Base-by-base conservation (phyloP, 2,113 vertebrate genomes). In the Poeciliopsis retropinna region DNA sequence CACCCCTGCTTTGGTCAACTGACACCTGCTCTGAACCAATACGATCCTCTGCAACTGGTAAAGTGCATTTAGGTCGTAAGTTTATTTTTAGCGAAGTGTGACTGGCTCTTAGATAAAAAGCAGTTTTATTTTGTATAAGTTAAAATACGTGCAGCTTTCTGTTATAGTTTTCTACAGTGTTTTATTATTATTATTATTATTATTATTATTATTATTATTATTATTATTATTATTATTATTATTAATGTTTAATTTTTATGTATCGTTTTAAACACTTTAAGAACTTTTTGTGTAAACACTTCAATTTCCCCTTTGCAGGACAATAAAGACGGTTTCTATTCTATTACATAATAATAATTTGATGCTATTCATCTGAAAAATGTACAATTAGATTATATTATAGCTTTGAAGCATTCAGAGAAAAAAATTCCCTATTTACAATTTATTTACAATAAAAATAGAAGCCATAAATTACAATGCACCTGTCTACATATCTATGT, bases 71-170 rank as follows among this genome's bases (percentile, higher is more conserved):
- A 81, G 22, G 54, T 12, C n/a, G 39, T 17, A 39, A 2, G 2
- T 66, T 62, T 93, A 93, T 92, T 91, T 89, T 83, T 90, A 90
- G 87, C 64, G 60, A 57, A 3, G 57, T 28, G 67, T 63, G 60
- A 41, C 44, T 47, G 44, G 44, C 5, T 19, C 44, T n/a, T n/a
- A 41, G 3, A 41, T 5, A 15, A 47, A 15, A 15, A 25, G 34
- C 2, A 34, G 34, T 34, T 34, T 34, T 34, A 10, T 10, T 34
- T 34, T 34, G 34, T 34, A 10, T 10, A 34, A 34, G 34, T 22
- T 19, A 51, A 22, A 44, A 54, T 8, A 54, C 25, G 19, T 25
- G 19, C 22, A 54, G 6, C 51, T 57, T n/a, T 22, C 15, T 19
- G 34, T 37, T 10, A 34, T 34, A 34, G 34, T 37, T 10, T 37